Percentiles rank a stretch among this genome's conserved stretches.
phyloP scores from a whole-genome alignment of 2,113 vertebrate genomes.

The Okapia johnstoni region DNA sequence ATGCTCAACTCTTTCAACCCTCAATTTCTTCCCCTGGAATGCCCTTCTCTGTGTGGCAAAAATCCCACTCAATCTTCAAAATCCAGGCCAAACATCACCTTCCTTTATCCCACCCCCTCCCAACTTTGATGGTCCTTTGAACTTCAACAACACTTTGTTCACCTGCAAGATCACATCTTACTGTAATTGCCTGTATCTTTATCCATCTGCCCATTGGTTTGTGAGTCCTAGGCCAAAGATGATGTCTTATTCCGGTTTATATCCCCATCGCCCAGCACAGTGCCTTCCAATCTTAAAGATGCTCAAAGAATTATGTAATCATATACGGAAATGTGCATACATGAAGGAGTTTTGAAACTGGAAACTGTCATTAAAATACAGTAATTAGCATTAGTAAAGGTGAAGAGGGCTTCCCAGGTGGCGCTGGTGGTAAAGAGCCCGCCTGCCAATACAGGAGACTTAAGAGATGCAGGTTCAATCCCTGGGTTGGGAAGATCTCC shows the following conservation, averaged over 20 bases:
- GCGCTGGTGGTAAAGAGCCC: not conserved
- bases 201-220: not conserved
- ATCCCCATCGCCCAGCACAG: not conserved
- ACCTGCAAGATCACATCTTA: not conserved
- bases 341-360: not conserved
- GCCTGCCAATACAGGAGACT: not conserved
- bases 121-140: not conserved
- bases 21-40: not conserved
- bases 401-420: not conserved
- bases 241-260: not conserved
- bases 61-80: not conserved
- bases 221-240: not conserved
- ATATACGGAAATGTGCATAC: not conserved
- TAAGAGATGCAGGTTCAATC: not conserved
- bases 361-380: not conserved
- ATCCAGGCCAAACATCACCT: not conserved
- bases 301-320: not conserved
- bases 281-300: not conserved
- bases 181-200: not conserved
- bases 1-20: not conserved
- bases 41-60: not conserved
- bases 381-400: not conserved
- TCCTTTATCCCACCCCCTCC: not conserved
- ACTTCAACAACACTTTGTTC: not conserved
- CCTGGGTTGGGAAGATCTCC: not conserved